Base-by-base conservation (phyloP, 2,888 invertebrate species). In the Sycophila texana region DNA sequence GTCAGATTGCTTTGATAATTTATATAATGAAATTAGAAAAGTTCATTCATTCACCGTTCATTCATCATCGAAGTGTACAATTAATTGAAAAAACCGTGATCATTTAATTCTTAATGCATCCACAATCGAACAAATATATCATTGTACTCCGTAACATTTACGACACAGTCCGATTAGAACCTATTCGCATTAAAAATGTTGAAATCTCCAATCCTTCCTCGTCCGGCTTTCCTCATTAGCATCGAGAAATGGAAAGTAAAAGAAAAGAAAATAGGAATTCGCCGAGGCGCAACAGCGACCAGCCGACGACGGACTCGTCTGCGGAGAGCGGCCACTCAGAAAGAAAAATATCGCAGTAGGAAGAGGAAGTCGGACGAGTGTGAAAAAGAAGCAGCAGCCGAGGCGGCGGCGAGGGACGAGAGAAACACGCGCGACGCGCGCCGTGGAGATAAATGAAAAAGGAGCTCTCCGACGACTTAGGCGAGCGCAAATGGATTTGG, bases 401-500 rank as follows among this genome's bases (percentile, higher is more conserved):
- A n/a, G 13, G 49, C 47, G 58, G 49, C 47, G 58, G 20, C 16
- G 20, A 20, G 53, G 10, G 67, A 18, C 12, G 10, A 53, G 51
- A 30, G 49, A 16, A 4, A 18, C 39, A 22, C 47, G n/a, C 39
- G 47, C 47, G n/a, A 16, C 16, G 58, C 39, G 20, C 30, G 39
- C 30, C 16, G 47, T 55, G 22, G 14, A 58, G 61, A 67, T 60
- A 79, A 70, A 74, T 70, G 58, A 74, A 79, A 74, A 70, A 67
- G 63, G 58, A 75, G 68, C 47, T 58, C 26, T 26, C 39, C 22
- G 51, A 5, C 13, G 68, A 67, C 76, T 68, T 79, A 73, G 72
- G 76, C 66, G 65, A 72, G 77, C 74, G 77, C 60, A 63, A 77
- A 74, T 80, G 65, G 77, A 77, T 80, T 77, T 74, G 77, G 70